Base-by-base conservation (phyloP, 2,797 vertebrate species). In the Peromyscus attwateri region DNA sequence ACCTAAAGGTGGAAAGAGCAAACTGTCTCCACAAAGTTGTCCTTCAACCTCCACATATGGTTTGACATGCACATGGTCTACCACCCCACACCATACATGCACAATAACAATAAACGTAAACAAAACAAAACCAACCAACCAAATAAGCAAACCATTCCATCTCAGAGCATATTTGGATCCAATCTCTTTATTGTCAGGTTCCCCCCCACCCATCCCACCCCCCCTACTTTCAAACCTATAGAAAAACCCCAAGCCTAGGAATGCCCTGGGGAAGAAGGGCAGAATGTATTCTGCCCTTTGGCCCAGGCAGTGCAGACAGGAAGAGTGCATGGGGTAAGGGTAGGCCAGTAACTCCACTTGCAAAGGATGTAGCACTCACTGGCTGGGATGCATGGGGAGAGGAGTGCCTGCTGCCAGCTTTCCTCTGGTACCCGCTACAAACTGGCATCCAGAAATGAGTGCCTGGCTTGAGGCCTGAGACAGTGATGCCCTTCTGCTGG, bases 401-500 rank as follows among this genome's bases (percentile, higher is more conserved):
- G 97, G 96, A 97, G 96, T 97, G 97, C 97, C 0, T 37, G 98
- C 97, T 98, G 98, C 40, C 96, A 97, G 94, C 97, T 98, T 98
- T 98, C 98, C 98, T 98, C 98, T 98, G 75, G 98, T 98, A 97
- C 97, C 98, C 96, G 95, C 97, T 95, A 97, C 96, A 98, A 95
- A 97, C 91, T 98, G 97, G 97, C 97, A 98, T 97, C 98, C 98
- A 96, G 83, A 87, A 89, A n/a, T 73, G 97, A 92, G 97, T 95
- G 92, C 97, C 98, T 97, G 95, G 95, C 98, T 97, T 97, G 95
- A 97, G 97, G 98, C 97, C 98, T 98, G 97, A 95, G 97, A 96
- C 97, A 98, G 97, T 95, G 97, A 97, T 76, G 95, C 97, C 97
- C 92, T 98, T 97, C 95, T 96, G 96, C n/a, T 91, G 96, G 92